A percentile compares a stretch with the other conserved stretches of the same genome.
Evolutionary conservation across 2,113 vertebrate species (phyloP).

Genomic region (Cavia aperea): DNA sequence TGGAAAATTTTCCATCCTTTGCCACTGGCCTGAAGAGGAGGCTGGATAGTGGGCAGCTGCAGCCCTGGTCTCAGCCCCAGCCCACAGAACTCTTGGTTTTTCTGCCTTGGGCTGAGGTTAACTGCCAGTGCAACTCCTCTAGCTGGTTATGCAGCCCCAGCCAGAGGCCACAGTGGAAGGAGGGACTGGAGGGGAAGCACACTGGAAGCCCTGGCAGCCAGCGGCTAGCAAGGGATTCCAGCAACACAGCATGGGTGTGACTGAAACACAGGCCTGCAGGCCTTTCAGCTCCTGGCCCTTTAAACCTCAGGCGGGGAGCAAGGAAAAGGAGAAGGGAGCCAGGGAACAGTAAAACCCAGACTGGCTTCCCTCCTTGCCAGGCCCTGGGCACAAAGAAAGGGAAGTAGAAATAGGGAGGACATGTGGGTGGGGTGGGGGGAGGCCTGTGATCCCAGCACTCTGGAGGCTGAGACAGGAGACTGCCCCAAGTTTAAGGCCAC

Average conservation of each 20-base stretch:
- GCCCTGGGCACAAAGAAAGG: neutral
- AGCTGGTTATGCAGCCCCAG: neutral
- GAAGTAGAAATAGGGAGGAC: neutral
- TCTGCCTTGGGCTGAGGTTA: neutral
- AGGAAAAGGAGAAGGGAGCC: neutral
- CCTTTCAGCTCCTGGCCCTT: neutral
- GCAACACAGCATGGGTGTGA: neutral
- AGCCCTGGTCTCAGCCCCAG: neutral
- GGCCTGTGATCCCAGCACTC: neutral
- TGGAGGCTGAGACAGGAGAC: neutral
- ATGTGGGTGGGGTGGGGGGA: neutral
- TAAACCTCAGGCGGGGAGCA: neutral
- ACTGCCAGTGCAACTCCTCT: neutral
- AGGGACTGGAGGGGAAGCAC: neutral
- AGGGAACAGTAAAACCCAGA: neutral
- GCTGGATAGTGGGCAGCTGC: neutral
- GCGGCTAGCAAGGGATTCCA: neutral
- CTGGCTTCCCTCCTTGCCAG: neutral
- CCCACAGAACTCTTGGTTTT: neutral
- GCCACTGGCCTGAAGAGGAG: neutral
- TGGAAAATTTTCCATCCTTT: neutral
- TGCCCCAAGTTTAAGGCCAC: neutral
- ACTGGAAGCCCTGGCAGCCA: neutral
- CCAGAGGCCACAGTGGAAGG: neutral
- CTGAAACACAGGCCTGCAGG: neutral